Evolutionary conservation across 2,113 vertebrate species (phyloP), one percentile per base, ranked within the genome.

Genomic region (Misgurnus anguillicaudatus): DNA sequence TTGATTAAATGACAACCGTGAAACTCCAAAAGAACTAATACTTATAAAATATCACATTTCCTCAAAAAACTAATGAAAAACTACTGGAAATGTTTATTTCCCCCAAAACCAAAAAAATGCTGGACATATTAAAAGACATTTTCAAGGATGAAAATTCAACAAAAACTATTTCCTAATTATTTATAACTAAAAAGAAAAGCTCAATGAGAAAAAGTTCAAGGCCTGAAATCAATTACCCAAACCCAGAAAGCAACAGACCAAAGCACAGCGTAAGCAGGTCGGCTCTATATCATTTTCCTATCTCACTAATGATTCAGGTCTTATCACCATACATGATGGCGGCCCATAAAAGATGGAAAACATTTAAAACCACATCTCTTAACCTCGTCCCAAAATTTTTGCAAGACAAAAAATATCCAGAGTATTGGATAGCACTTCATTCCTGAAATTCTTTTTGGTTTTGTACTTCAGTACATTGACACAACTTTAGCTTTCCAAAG

Each of bases 291-390:
- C 16, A 11, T 55, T 65, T 62, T 48, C n/a, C 61, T 48, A 60
- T 62, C 57, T 78, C 67, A 41, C 38, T 78, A 81, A 78, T 75
- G 60, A 62, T 75, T 74, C 78, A 60, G 36, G 31, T 63, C 78
- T 77, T 73, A 77, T 80, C 78, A 14, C 60, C 53, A 62, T 14
- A 3, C 65, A 65, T 48, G 68, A 48, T 36, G 47, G 58, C 31
- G 68, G 47, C 21, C 53, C 58, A 58, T 73, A 45, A 68, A 68
- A 60, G 69, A 60, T 60, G 21, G 53, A 78, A 65, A 65, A 42
- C 41, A 19, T 72, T 74, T 62, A 5, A 62, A 62, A 62, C 57
- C 41, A 61, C 58, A 51, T 64, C 38, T 31, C 48, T 38, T 39
- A 48, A 58, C 61, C 67, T 68, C 42, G n/a, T 31, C 67, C 77